Percentiles rank a stretch among this genome's conserved stretches.
Conservation (phyloP, 2,888 invertebrate species). For the Chymomyza caudatula region DNA sequence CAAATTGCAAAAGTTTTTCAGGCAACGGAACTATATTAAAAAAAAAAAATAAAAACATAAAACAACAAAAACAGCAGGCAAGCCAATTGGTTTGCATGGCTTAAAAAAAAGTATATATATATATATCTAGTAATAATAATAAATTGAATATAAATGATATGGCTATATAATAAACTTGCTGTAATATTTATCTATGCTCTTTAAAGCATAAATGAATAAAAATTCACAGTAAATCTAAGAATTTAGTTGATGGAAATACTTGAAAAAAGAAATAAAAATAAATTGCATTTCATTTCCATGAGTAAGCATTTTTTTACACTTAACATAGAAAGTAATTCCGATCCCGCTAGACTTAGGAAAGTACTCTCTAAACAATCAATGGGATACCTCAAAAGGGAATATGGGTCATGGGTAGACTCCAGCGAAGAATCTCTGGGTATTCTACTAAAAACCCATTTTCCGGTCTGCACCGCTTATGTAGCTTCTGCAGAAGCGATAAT, state of each 20-base stretch:
- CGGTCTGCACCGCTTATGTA: no score
- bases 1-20: constrained; percentile 40
- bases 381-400: no score
- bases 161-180: constrained; percentile 53
- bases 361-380: no score
- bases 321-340: no score
- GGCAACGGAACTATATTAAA: not conserved
- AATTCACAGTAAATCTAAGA: constrained; percentile 60
- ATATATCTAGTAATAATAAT: constrained; percentile 1
- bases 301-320: no score
- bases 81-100: no score
- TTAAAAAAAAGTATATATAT: constrained; percentile 23
- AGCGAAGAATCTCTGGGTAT: no score
- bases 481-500: no score
- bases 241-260: constrained; percentile 9
- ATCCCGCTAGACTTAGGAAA: no score
- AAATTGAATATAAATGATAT: constrained; percentile 44
- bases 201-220: constrained; percentile 37
- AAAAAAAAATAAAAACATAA: not conserved
- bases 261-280: not conserved
- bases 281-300: not conserved
- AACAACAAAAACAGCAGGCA: no score
- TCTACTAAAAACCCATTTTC: no score
- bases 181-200: constrained; percentile 64
- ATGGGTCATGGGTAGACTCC: no score